Evolutionary conservation across 1,140 invertebrate species (phyloP), one percentile per base, ranked within the genome.

Genomic region (Xylocopa sonorina): DNA sequence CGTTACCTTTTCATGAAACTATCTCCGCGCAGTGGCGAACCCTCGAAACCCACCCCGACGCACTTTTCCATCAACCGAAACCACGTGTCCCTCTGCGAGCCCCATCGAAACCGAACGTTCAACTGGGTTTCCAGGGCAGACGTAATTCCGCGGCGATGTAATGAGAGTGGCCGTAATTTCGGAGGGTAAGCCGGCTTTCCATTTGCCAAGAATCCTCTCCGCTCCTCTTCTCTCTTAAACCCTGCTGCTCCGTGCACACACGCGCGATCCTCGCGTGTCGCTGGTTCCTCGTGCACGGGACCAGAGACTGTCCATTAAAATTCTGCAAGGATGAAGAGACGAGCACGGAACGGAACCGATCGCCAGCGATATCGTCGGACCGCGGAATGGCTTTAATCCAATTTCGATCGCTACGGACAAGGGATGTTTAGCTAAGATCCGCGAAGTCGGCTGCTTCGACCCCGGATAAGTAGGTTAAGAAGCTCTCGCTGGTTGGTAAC

Each of bases 101-200:
- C 57, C 7, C 29, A 16, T 18, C 7, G 7, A 60, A 60, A 10
- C 16, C 41, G 5, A 38, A 3, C 7, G 4, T 24, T 18, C 50
- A 72, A 83, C 51, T 62, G 41, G 68, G 77, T 83, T 64, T 81
- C 72, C 68, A 48, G 67, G 64, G 6, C 79, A 48, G 29, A 27
- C 27, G 72, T 81, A 60, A 79, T 82, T 73, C 51, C 75, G 21
- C 14, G 18, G 27, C 38, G 29, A 48, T 69, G 68, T 82, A 83
- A 81, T 46, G 63, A 62, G 43, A 66, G 60, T 34, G 76, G 29
- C 14, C 34, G 76, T 78, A 78, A 78, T 78, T 78, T 72, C 55
- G 55, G 10, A 21, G 53, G 76, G 24, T 43, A 53, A 58, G 58
- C 38, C 41, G 18, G 63, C 51, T 58, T 48, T 68, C 51, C 74